Evolutionary conservation across 2,797 vertebrate genomes (phyloP).

Genomic region (Lacerta viridis): DNA sequence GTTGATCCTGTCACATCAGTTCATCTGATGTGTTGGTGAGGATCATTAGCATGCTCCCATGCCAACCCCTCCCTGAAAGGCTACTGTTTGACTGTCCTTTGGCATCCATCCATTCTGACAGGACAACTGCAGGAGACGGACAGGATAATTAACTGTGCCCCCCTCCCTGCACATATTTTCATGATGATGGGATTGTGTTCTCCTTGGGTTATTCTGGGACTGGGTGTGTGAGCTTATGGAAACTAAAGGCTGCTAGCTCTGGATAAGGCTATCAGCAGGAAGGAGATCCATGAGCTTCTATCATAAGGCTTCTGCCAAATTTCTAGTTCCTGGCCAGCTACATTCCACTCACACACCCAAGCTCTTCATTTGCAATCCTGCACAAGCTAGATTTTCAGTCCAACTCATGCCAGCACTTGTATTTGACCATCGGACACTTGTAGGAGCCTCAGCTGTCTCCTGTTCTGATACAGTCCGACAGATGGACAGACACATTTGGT

Average conservation of each 20-base stretch:
- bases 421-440: neutral
- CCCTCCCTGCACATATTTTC: neutral
- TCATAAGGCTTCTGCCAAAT: neutral
- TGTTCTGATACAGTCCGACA: neutral
- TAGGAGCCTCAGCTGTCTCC: slow-evolving; percentile 33
- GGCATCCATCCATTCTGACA: neutral
- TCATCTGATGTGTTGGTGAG: neutral
- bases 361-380: neutral
- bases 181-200: neutral
- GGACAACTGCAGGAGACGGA: neutral
- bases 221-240: neutral
- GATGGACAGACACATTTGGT: neutral
- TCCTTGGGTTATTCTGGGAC: neutral
- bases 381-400: neutral
- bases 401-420: neutral
- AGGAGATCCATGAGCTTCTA: neutral
- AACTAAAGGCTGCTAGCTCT: neutral
- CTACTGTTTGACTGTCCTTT: neutral
- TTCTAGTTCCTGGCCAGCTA: neutral
- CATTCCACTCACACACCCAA: neutral
- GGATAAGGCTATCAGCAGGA: neutral
- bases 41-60: neutral
- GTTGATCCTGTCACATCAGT: neutral
- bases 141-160: neutral
- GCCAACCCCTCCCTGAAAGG: neutral